Evolutionary conservation across 2,888 invertebrate species (phyloP).

Genomic region (Opisthograptis luteolata): DNA sequence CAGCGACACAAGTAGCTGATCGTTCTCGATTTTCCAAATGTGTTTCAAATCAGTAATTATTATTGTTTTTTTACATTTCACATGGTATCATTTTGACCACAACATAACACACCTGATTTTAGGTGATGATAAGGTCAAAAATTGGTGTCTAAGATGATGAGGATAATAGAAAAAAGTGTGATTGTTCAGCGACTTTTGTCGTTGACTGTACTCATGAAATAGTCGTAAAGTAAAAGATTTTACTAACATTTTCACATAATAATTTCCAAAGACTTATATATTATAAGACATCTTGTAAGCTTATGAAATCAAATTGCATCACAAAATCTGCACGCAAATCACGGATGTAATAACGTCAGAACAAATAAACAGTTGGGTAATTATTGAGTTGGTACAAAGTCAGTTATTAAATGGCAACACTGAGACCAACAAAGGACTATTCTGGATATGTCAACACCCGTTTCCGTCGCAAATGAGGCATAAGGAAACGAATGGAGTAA

Average conservation of each 20-base stretch:
- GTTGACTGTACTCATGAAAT: too few relatives aligned
- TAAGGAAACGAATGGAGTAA: slow-evolving; percentile 67
- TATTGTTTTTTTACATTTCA: too few relatives aligned
- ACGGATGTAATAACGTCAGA: slow-evolving; percentile 16
- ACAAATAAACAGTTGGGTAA: slow-evolving; percentile 23
- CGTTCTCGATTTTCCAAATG: too few relatives aligned
- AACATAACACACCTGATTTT: too few relatives aligned
- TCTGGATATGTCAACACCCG: slow-evolving; percentile 69
- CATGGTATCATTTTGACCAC: too few relatives aligned
- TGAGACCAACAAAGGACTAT: slow-evolving; percentile 70
- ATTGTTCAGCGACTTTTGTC: too few relatives aligned
- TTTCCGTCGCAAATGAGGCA: slow-evolving; percentile 62
- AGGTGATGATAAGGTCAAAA: too few relatives aligned
- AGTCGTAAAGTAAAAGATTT: too few relatives aligned
- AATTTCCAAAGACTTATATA: not conserved
- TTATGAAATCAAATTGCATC: slow-evolving; percentile 5
- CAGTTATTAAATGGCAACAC: slow-evolving; percentile 47
- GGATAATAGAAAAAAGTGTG: too few relatives aligned
- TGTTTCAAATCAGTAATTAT: too few relatives aligned
- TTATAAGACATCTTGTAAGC: not conserved
- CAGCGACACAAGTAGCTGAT: too few relatives aligned
- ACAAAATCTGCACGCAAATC: slow-evolving; percentile 10
- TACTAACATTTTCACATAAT: not conserved
- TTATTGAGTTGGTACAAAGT: slow-evolving; percentile 31
- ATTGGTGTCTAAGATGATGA: too few relatives aligned